A percentile compares a stretch with the other conserved stretches of the same genome.
phyloP scores from a whole-genome alignment of 2,888 invertebrate species.

The Macrophya annulata region DNA sequence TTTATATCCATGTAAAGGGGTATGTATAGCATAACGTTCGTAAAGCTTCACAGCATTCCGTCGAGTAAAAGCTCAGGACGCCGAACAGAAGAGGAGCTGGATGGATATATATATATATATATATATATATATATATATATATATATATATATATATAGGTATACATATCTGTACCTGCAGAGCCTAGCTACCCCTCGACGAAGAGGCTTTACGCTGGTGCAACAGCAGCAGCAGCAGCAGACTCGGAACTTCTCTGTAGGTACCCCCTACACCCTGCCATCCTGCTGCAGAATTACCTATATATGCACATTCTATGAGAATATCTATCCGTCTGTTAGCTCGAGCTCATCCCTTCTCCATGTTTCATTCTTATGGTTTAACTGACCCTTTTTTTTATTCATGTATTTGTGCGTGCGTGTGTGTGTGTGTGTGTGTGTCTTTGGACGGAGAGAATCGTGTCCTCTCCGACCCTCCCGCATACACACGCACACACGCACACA shows the following conservation, averaged over 20 bases:
- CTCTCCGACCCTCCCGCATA: not conserved
- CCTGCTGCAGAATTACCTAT: not conserved
- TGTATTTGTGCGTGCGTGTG: not conserved
- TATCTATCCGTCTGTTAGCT: constrained; percentile 37
- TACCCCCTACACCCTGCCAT: not conserved
- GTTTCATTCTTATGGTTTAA: constrained; percentile 44
- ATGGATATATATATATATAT: constrained; percentile 36
- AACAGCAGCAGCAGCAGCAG: not conserved
- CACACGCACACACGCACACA: too few relatives aligned
- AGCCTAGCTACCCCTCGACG: not conserved
- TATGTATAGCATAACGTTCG: not conserved
- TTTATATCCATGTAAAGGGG: not conserved
- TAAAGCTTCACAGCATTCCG: constrained; percentile 42
- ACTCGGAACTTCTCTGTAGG: constrained; percentile 20
- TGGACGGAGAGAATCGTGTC: not conserved
- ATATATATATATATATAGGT: too few relatives aligned
- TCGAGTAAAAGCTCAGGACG: not conserved
- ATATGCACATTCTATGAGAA: not conserved
- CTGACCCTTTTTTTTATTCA: constrained; percentile 20
- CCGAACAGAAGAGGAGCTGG: constrained; percentile 29
- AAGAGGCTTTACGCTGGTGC: constrained; percentile 22
- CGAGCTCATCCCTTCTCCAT: constrained; percentile 27
- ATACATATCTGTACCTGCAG: not conserved
- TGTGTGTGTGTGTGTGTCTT: not conserved
- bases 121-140: too few relatives aligned